Evolutionary conservation across 2,113 vertebrate species (phyloP), one percentile per base, ranked within the genome.

Genomic region (Aegithalos caudatus): DNA sequence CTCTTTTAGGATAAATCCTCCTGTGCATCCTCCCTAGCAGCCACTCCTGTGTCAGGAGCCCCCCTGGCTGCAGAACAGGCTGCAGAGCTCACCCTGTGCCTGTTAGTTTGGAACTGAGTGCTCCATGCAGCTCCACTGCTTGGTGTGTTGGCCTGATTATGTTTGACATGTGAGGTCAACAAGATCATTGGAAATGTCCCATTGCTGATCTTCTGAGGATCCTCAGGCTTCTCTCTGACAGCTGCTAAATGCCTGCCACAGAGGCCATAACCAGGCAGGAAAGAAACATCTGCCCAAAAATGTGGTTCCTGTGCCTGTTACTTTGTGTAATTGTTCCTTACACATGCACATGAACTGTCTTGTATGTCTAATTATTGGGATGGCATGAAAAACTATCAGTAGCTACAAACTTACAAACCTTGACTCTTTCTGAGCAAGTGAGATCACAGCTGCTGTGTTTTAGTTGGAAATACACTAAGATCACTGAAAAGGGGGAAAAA

Each of bases 141-240:
- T 15, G 35, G 14, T 35, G 66, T 50, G 58, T 50, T 66, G 77
- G 47, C 85, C 44, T 1, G 3, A 83, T 87, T 56, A 21, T 22
- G 71, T 92, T 66, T 94, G 95, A 81, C 87, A 77, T 58, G 35
- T 25, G 47, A 86, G 85, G 85, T 90, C 93, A 88, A 33, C 28
- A 29, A 56, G 81, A 86, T 73, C 85, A 86, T 3, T 71, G 67
- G 42, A 78, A 85, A 66, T 37, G 64, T 79, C 92, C 90, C 79
- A 27, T 5, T 62, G 71, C 76, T 74, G 82, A 58, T 90, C 54
- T 83, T 62, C 65, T 85, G 62, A 91, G 90, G 14, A 88, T 54
- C 47, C 79, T 64, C 83, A 67, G 81, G 45, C 77, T 53, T 71
- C 29, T 48, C 50, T 42, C 29, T 66, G 67, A 67, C 71, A 94